Evolutionary conservation across 2,797 vertebrate species (phyloP), one percentile per base, ranked within the genome.

Genomic region (Anas georgica): DNA sequence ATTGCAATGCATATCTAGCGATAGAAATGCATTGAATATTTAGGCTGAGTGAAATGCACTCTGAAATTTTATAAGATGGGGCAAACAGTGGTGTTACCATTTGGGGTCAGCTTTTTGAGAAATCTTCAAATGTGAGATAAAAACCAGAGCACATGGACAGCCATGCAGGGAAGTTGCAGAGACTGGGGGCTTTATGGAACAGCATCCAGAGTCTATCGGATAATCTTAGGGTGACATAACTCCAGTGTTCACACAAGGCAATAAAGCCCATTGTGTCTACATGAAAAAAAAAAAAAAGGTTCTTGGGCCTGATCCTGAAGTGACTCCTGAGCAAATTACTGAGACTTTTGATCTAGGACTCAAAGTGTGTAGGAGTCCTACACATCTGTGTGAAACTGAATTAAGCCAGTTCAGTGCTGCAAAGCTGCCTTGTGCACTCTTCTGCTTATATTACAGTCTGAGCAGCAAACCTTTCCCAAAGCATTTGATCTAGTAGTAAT

Each of bases 61-160:
- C 63, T 35, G 55, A 66, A 90, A 41, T 73, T 54, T 48, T 79
- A 50, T 68, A 68, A 83, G 29, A 7, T 0, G 5, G 46, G 56
- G 6, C 16, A 89, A 77, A 66, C 7, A 14, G 7, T 4, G 75
- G 41, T 26, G 2, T 48, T 60, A 10, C 17, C 12, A 45, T 68
- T 60, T 8, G 18, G 25, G 58, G 29, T 70, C 75, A 79, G 45
- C 35, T 63, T 88, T 88, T 67, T 33, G 52, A 70, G 26, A n/a
- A 59, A 23, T 3, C 17, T 84, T 86, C 41, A 46, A 46, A 73
- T 9, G 12, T 6, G 52, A 73, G 17, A 74, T 23, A 55, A 67
- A 76, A 72, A 10, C 5, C 17, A 73, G 74, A 46, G 43, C 7
- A 17, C 0, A 0, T 16, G n/a, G 22, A 41, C 9, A 37, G 25